Evolutionary conservation across 2,797 vertebrate species (phyloP).

Genomic region (Crypturellus tataupa): DNA sequence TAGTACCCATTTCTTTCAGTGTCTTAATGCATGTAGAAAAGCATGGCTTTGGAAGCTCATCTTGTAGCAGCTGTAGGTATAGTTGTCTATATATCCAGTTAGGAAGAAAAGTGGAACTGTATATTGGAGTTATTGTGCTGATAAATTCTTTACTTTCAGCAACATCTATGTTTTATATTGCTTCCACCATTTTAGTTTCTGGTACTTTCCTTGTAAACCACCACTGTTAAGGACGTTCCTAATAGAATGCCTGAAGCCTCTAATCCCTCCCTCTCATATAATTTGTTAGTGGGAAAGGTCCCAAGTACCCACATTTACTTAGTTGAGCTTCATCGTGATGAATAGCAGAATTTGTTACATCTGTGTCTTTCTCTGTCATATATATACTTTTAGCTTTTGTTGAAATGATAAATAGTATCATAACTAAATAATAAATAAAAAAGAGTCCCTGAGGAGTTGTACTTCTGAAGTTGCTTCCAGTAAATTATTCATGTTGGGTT

Average conservation of each 20-base stretch:
- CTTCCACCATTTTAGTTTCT: background rate
- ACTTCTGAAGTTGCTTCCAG: background rate
- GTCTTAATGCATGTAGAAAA: background rate
- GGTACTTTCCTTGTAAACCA: background rate
- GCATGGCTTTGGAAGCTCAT: background rate
- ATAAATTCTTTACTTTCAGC: background rate
- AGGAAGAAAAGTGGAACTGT: background rate
- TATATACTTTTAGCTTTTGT: background rate
- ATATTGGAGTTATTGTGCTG: background rate
- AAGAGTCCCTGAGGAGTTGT: background rate
- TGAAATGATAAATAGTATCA: background rate
- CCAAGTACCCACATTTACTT: background rate
- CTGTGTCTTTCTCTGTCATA: background rate
- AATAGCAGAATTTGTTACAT: background rate
- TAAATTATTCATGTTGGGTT: background rate
- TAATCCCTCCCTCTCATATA: background rate
- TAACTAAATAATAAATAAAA: background rate
- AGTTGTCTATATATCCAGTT: fast-evolving
- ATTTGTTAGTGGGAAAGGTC: background rate
- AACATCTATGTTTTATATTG: background rate
- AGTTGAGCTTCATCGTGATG: background rate
- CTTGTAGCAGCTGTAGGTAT: background rate
- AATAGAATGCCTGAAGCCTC: background rate
- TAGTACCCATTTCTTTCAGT: background rate
- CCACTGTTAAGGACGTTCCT: background rate